Base-by-base conservation (phyloP, 37 sponge, comb jelly and placozoan genomes). In the Agelas oroides region DNA sequence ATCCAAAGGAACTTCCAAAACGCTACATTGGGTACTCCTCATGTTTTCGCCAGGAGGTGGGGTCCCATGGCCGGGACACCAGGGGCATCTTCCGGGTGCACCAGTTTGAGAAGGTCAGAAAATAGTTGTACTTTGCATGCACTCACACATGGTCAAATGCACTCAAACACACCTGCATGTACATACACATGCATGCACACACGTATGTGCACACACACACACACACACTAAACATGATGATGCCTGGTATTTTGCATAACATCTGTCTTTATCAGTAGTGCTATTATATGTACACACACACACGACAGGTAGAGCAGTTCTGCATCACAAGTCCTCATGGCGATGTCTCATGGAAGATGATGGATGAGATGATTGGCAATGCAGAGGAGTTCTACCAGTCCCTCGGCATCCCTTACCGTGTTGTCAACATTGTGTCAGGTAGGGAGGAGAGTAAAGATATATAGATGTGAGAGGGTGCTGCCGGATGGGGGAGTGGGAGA, bases 11-110 rank as follows among this genome's bases (percentile, higher is more conserved):
- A 0, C 86, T 98, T 32, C 99, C 99, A 0, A 73, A 79, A 32
- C 72, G 83, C 11, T 98, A 98, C 75, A 86, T 80, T 37, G 99
- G 99, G 0, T 39, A 94, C 39, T 98, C 99, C 23, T 81, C 99
- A 5, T 98, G 99, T 58, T 98, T 98, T 80, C 60, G 99, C 40
- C 99, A 98, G 69, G 99, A 98, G 75, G 98, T 97, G 64, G 99
- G 99, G 5, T 94, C 99, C 41, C 99, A 98, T 65, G 99, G 99
- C 14, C 68, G 99, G 54, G 99, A 98, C 85, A 98, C 96, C 2
- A 62, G 96, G 30, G 99, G 99, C 5, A 98, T 98, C 32, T 98
- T 98, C 86, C 70, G 99, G 24, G 99, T 98, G 20, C 99, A 98
- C 80, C 99, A 98, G 89, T 98, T 98, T 84, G 93, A 98, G 39